Conservation (phyloP, 1,140 invertebrate genomes). For the Drosophila repletoides region DNA sequence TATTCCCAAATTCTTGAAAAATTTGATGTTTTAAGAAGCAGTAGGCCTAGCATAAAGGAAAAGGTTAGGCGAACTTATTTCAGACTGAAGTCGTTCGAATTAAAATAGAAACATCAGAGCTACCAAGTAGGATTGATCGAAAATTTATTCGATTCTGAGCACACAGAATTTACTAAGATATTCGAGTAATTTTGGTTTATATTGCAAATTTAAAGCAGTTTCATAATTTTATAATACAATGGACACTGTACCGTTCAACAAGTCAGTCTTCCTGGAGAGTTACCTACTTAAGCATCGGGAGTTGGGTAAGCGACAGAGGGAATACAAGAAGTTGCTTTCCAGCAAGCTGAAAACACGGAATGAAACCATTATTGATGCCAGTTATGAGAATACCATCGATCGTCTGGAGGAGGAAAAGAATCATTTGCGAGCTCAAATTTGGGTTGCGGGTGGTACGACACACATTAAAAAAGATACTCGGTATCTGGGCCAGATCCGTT, state of each 20-base stretch:
- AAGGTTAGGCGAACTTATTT: no score
- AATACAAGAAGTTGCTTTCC: conserved; percentile 73
- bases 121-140: neutral
- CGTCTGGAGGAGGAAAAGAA: conserved; percentile 67
- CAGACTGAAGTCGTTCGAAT: no score
- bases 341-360: conserved; percentile 66
- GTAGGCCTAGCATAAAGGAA: no score
- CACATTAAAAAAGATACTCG: conserved; percentile 47
- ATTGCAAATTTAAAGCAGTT: conserved; percentile 19
- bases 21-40: no score
- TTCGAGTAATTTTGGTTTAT: neutral
- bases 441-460: conserved; percentile 68
- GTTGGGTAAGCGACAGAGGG: conserved; percentile 67
- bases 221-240: conserved; percentile 18
- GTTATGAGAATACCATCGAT: conserved; percentile 73
- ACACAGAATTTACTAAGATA: neutral
- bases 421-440: conserved; percentile 72
- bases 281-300: conserved; percentile 71
- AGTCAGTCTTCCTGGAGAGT: conserved; percentile 56
- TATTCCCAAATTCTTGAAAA: no score
- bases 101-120: neutral
- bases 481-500: conserved; percentile 47
- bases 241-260: conserved; percentile 51
- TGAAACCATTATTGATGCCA: conserved; percentile 71
- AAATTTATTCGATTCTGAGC: neutral